Evolutionary conservation across 2,797 vertebrate species (phyloP).

Genomic region (Malacoraja senta): DNA sequence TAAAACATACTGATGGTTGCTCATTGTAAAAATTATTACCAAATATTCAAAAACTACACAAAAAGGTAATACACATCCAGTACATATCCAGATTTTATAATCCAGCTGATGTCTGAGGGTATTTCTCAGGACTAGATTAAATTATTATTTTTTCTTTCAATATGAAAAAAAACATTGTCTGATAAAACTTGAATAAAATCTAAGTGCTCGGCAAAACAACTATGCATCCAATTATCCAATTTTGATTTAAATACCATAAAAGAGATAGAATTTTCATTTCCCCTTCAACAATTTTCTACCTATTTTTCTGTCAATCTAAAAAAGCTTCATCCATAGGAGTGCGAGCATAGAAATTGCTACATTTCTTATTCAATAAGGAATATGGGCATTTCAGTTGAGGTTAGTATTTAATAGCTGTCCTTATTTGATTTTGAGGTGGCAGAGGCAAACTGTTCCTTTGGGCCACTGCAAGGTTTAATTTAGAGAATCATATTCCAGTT

Average conservation of each 20-base stretch:
- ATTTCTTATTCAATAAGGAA: background rate
- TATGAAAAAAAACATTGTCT: background rate
- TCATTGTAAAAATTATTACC: background rate
- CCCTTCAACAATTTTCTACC: background rate
- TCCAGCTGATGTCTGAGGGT: background rate
- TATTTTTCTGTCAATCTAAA: background rate
- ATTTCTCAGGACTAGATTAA: background rate
- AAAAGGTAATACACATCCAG: background rate
- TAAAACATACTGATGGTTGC: background rate
- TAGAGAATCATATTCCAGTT: too few species aligned
- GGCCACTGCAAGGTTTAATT: too few species aligned
- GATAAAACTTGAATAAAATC: background rate
- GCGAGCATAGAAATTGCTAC: background rate
- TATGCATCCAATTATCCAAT: background rate
- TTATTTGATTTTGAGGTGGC: too few species aligned
- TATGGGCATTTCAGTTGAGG: too few species aligned
- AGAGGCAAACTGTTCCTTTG: too few species aligned
- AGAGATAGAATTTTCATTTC: background rate
- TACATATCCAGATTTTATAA: background rate
- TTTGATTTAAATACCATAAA: background rate
- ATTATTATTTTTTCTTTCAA: background rate
- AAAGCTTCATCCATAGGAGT: background rate
- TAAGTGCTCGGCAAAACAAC: background rate
- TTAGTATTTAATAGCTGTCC: too few species aligned
- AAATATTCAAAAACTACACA: background rate